A percentile compares a stretch with the other conserved stretches of the same genome.
Conservation (phyloP, 2,888 invertebrate species). For the Panzeria rudis region DNA sequence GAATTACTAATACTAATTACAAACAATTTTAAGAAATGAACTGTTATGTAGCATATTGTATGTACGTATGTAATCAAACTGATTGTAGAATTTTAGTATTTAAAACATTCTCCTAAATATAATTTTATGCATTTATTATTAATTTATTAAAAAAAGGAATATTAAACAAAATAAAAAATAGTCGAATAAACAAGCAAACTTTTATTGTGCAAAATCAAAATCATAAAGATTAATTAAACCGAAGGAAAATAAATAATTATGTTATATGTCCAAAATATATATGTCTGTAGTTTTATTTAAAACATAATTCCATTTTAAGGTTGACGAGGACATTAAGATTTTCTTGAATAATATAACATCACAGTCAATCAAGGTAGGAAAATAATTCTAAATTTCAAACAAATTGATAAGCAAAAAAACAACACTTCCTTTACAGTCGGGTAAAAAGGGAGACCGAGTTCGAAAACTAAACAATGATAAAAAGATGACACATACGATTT, state of each 20-base stretch:
- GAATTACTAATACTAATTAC: background rate
- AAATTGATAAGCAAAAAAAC: no score
- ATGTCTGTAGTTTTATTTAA: slow-evolving; percentile 38
- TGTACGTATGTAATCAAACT: slow-evolving; percentile 39
- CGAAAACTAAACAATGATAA: no score
- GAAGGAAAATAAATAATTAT: slow-evolving; percentile 63
- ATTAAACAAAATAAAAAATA: slow-evolving; percentile 30
- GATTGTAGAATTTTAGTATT: slow-evolving; percentile 54
- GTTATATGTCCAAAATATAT: slow-evolving; percentile 68
- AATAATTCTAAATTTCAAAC: no score
- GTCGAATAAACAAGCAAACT: slow-evolving; percentile 48
- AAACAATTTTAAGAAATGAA: slow-evolving; percentile 2
- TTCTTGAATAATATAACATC: no score
- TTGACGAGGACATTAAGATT: background rate
- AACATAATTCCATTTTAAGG: background rate
- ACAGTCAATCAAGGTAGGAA: no score
- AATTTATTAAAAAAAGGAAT: slow-evolving; percentile 31
- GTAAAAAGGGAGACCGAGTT: no score
- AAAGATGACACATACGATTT: no score
- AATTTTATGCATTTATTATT: slow-evolving; percentile 68
- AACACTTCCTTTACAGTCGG: no score
- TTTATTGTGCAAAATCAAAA: slow-evolving; percentile 60
- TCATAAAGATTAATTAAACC: slow-evolving; percentile 49
- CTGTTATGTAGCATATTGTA: slow-evolving; percentile 59
- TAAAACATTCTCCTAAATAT: slow-evolving; percentile 33